Conservation (phyloP, 2,888 invertebrate genomes). For the Epinotia ramella region DNA sequence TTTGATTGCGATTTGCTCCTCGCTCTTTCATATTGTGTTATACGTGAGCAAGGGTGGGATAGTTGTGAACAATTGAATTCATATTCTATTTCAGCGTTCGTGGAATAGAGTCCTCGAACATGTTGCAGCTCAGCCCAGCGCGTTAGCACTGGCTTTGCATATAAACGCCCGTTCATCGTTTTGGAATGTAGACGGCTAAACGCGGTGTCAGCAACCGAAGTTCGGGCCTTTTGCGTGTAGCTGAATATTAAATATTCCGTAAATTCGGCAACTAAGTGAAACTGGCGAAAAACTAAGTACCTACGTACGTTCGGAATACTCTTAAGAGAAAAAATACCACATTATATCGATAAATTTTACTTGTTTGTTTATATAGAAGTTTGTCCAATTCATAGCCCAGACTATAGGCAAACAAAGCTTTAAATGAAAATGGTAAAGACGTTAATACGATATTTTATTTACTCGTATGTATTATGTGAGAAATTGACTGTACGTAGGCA, state of each 20-base stretch:
- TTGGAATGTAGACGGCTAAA: constrained; percentile 33
- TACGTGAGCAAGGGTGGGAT: background rate
- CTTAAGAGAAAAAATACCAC: background rate
- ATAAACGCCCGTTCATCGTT: constrained; percentile 40
- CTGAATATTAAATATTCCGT: constrained; percentile 11
- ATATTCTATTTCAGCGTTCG: background rate
- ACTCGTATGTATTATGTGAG: background rate
- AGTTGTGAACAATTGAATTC: background rate
- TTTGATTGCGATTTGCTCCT: background rate
- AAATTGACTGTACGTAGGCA: background rate
- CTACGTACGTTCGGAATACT: too few species aligned
- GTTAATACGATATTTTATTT: background rate
- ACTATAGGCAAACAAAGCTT: background rate
- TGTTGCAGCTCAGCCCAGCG: constrained; percentile 23
- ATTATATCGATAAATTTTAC: background rate
- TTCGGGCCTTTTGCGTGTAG: background rate
- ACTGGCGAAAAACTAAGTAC: background rate
- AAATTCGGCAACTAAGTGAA: background rate
- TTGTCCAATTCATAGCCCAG: background rate
- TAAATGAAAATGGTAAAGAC: background rate
- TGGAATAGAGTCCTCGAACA: background rate
- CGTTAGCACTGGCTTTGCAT: constrained; percentile 38
- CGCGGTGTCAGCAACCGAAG: constrained; percentile 33
- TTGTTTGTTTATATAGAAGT: background rate
- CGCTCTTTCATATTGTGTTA: background rate